phyloP scores from a whole-genome alignment of 2,113 vertebrate species.

The Mustela nigripes region DNA sequence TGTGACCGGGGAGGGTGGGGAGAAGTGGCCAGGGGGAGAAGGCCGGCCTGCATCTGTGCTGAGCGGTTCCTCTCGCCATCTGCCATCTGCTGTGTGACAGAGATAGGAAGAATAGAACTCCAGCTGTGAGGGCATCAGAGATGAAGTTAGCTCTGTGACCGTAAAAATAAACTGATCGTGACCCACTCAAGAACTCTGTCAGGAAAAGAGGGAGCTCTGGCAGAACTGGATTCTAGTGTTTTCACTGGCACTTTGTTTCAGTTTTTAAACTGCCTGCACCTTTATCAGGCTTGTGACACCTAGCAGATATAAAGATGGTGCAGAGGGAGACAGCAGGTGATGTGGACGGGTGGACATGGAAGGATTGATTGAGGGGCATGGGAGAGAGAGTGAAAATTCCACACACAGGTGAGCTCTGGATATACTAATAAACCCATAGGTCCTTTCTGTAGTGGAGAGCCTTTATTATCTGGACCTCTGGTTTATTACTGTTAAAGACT shows the following conservation, averaged over 20 bases:
- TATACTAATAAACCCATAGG: background rate
- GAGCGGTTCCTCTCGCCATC: background rate
- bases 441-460: background rate
- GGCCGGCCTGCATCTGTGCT: rapidly evolving
- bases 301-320: background rate
- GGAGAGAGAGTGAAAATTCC: background rate
- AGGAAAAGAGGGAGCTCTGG: background rate
- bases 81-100: background rate
- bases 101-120: background rate
- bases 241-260: background rate
- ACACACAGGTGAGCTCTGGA: background rate
- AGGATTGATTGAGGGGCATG: background rate
- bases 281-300: background rate
- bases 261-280: background rate
- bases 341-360: background rate
- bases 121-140: background rate
- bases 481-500: background rate
- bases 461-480: background rate
- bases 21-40: background rate
- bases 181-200: background rate
- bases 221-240: background rate
- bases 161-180: background rate
- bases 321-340: background rate
- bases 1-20: too few species aligned
- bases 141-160: background rate